Percentiles rank a stretch among this genome's conserved stretches.
Evolutionary conservation across 2,797 vertebrate species (phyloP).

Genomic region (Xerus rutilus): DNA sequence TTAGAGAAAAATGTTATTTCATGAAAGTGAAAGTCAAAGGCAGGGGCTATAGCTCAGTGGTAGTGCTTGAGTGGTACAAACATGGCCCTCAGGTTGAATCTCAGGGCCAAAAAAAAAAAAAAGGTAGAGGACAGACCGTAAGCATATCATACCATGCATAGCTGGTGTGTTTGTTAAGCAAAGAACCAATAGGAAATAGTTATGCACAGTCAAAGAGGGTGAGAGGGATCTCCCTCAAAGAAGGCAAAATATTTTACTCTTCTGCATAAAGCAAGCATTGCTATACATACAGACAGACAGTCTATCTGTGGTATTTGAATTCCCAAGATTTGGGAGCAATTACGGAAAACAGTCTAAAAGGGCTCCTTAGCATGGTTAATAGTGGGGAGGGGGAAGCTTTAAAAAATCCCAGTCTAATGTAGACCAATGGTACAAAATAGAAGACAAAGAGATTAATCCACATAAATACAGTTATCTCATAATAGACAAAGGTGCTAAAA

Average conservation of each 20-base stretch:
- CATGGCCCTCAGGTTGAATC: not conserved
- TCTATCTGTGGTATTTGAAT: not conserved
- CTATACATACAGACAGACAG: not conserved
- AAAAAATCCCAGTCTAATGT: not conserved
- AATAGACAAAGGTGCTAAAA: too few relatives aligned
- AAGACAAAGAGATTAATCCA: too few relatives aligned
- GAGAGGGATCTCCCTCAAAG: too few relatives aligned
- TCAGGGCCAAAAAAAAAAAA: not conserved
- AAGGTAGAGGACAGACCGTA: not conserved
- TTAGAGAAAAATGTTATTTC: not conserved
- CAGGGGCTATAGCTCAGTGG: not conserved
- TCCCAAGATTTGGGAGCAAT: not conserved
- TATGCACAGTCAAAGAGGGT: not conserved
- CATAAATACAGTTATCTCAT: too few relatives aligned
- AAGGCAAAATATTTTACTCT: not conserved
- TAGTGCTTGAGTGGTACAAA: too few relatives aligned
- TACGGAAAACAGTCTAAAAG: not conserved
- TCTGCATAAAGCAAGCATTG: not conserved
- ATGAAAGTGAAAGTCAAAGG: not conserved
- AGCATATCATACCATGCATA: not conserved
- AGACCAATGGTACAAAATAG: too few relatives aligned
- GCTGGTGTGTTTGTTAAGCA: not conserved
- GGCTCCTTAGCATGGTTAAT: not conserved
- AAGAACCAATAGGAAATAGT: not conserved
- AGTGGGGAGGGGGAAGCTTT: not conserved